phyloP scores from a whole-genome alignment of 2,797 vertebrate genomes.

The Hippocampus kuda region DNA sequence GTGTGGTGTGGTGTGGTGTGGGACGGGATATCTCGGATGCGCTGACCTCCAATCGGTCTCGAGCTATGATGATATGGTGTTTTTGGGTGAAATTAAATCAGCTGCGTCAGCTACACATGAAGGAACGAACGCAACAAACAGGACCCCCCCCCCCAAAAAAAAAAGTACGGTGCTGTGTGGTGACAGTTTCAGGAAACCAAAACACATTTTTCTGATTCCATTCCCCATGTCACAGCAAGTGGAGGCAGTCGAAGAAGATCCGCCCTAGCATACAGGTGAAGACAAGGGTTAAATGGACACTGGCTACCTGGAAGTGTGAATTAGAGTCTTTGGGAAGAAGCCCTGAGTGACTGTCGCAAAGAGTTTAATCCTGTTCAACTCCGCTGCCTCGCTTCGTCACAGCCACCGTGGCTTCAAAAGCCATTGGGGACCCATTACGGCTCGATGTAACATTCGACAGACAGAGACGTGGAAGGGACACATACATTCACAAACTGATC shows the following conservation, averaged over 20 bases:
- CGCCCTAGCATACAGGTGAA: no score
- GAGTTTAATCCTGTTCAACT: conserved; percentile 46
- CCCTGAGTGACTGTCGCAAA: conserved; percentile 16
- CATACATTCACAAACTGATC: conserved; percentile 19
- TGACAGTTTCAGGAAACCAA: no score
- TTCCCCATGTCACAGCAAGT: no score
- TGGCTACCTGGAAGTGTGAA: conserved; percentile 1
- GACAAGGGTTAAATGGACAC: background rate
- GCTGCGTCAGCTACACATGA: no score
- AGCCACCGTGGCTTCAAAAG: conserved; percentile 45
- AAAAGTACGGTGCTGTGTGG: no score
- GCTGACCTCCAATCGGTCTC: background rate
- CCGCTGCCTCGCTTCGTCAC: conserved; percentile 30
- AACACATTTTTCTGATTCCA: no score
- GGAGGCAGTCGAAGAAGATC: no score
- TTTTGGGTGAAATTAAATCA: background rate
- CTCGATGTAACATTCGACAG: conserved; percentile 48
- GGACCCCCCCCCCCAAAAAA: no score
- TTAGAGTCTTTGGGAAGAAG: background rate
- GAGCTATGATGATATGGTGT: background rate
- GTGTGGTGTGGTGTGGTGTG: background rate
- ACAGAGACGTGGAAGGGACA: conserved; percentile 13
- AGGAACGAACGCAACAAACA: no score
- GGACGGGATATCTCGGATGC: background rate
- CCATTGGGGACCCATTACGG: conserved; percentile 47